Base-by-base conservation (phyloP, 2,797 vertebrate genomes). In the Coreius guichenoti region DNA sequence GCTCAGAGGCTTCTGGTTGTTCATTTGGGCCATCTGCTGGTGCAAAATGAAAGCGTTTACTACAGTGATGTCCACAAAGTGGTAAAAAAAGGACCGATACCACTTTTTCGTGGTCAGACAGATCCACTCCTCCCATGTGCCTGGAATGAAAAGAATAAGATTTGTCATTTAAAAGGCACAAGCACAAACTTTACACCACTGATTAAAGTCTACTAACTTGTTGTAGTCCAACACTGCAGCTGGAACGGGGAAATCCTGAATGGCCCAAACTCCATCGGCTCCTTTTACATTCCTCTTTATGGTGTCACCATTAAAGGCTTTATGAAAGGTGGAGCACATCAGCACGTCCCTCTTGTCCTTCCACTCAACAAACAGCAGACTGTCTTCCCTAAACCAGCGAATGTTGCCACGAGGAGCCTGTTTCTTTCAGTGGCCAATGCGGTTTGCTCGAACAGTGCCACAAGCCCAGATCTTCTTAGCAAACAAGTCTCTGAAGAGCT, bases 41-140 rank as follows among this genome's bases (percentile, higher is more conserved):
- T 94, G 89, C 2, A 94, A 87, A 49, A 94, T 91, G 49, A 92
- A 94, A 9, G 92, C 88, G 2, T 94, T 94, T 13, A 93, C 93
- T 0, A 91, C 89, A 17, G 93, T 92, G 19, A 94, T 92, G 85
- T 94, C 93, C 82, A 94, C 88, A 80, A 94, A 94, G 58, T 94
- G 93, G 43, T 90, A 92, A 73, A 94, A 94, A 33, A 94, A 76
- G 2, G 92, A 93, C 67, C 93, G 93, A 86, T 94, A 94, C 94
- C 94, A 95, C 49, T 84, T 91, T 8, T 33, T 88, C 2, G 91
- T 94, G 80, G 0, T 95, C 93, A 0, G 94, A 94, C 51, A 95
- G 47, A 86, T 94, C 93, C 0, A 95, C 94, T 2, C 93, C 93
- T 0, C 93, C 93, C 93, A 93, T 93, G 90, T 94, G 29, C 33